phyloP scores from a whole-genome alignment of 2,113 vertebrate genomes.

The Platysternon megacephalum region DNA sequence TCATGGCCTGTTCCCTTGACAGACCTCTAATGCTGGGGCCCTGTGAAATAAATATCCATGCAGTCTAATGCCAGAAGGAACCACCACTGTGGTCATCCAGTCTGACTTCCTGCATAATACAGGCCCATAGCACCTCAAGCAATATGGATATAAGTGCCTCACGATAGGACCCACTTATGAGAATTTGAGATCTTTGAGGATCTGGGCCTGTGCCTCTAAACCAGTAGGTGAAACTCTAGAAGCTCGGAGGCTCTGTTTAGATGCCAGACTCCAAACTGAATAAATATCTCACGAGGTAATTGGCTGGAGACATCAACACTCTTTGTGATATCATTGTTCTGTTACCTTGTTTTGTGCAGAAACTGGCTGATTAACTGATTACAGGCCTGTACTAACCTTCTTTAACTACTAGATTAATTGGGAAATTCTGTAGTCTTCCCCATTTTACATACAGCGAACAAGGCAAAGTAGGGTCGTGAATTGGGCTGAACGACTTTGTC shows the following conservation, averaged over 20 bases:
- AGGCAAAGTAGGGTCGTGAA: not conserved
- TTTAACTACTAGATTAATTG: not conserved
- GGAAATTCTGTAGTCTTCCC: not conserved
- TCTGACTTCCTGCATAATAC: not conserved
- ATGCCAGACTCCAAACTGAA: accelerated
- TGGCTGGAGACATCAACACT: not conserved
- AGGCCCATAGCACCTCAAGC: not conserved
- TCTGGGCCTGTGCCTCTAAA: not conserved
- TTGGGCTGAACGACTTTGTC: not conserved
- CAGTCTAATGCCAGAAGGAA: not conserved
- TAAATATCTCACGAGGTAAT: not conserved
- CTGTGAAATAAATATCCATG: not conserved
- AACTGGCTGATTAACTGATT: not conserved
- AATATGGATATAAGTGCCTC: not conserved
- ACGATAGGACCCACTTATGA: not conserved
- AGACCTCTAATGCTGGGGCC: not conserved
- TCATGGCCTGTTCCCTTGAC: not conserved
- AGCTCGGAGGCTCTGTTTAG: not conserved
- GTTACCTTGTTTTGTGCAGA: not conserved
- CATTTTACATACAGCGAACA: not conserved
- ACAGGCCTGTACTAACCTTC: not conserved
- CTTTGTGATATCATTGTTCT: not conserved
- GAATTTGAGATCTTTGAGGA: not conserved
- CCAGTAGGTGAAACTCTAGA: not conserved
- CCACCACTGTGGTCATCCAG: not conserved